These are phyloP conservation scores for Peromyscus polionotus DNA, from an alignment of 2,113 vertebrate genomes.

Conservation along the genomic window DNA sequence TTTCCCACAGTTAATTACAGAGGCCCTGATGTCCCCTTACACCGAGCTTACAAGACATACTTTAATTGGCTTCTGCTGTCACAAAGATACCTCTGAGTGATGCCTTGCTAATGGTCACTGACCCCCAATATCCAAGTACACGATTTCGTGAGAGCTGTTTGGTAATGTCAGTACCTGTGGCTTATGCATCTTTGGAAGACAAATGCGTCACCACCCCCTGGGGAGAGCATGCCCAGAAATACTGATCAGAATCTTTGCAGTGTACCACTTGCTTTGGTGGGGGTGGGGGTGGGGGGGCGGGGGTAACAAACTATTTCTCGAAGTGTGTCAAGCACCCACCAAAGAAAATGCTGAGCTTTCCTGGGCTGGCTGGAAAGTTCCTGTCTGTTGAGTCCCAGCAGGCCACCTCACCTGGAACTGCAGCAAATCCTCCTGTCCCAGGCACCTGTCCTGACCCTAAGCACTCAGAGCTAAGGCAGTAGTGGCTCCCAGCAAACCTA, in stretches of 20 bases:
- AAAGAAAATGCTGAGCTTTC: not conserved
- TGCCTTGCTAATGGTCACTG: constrained; percentile 49
- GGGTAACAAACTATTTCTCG: not conserved
- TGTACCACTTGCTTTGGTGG: not conserved
- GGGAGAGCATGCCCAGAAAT: not conserved
- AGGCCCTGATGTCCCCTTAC: constrained; percentile 59
- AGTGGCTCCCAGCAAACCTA: not conserved
- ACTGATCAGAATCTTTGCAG: not conserved
- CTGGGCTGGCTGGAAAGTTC: not conserved
- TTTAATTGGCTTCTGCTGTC: constrained; percentile 72
- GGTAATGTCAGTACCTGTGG: not conserved
- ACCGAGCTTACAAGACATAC: constrained; percentile 56
- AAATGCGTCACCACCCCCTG: not conserved
- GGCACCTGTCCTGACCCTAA: not conserved
- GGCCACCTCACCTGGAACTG: not conserved
- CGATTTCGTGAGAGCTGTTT: not conserved
- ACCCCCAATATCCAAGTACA: not conserved
- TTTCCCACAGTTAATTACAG: constrained; percentile 68
- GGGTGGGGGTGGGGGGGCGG: no score
- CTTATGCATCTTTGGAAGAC: not conserved
- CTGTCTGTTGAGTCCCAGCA: not conserved
- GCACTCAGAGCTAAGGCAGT: not conserved
- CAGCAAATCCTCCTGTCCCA: not conserved
- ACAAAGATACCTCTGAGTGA: constrained; percentile 69
- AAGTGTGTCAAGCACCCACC: not conserved